phyloP scores from a whole-genome alignment of 2,113 vertebrate genomes.

The Callocephalon fimbriatum region DNA sequence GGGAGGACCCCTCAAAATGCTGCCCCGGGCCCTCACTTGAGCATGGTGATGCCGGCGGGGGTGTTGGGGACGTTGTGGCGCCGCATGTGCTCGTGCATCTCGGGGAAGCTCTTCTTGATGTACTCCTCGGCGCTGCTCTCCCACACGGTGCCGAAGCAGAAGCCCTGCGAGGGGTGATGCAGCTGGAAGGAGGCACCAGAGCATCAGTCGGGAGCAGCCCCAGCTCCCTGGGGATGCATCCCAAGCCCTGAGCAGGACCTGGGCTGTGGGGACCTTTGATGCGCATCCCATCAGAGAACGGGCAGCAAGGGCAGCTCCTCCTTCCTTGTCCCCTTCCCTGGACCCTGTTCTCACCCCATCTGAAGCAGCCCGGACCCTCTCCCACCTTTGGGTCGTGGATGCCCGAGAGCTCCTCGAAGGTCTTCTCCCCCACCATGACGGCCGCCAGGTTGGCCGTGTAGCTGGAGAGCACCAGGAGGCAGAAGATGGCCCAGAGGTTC shows the following conservation, averaged over 20 bases:
- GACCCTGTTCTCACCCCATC: background rate
- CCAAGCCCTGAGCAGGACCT: background rate
- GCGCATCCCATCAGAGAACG: background rate
- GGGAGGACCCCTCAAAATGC: fast-evolving
- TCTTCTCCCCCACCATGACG: slow-evolving; percentile 97
- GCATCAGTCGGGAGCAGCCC: background rate
- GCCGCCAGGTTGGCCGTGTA: slow-evolving; percentile 97
- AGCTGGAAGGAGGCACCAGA: slow-evolving; percentile 77
- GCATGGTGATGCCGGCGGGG: slow-evolving; percentile 84
- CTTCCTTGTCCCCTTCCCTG: background rate
- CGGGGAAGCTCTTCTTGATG: slow-evolving; percentile 92
- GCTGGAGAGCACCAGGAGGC: slow-evolving; percentile 96
- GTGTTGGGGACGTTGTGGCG: slow-evolving; percentile 89
- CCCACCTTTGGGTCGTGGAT: slow-evolving; percentile 95
- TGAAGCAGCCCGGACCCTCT: fast-evolving
- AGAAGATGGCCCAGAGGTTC: slow-evolving; percentile 99
- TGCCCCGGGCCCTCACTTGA: slow-evolving; percentile 82
- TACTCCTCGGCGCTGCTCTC: slow-evolving; percentile 95
- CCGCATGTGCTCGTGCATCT: slow-evolving; percentile 89
- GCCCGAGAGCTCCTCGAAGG: slow-evolving; percentile 92
- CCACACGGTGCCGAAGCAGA: slow-evolving; percentile 90
- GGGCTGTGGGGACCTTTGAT: background rate
- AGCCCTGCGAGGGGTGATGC: slow-evolving; percentile 88
- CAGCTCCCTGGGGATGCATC: background rate
- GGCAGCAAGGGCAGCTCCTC: too few relatives aligned